These are phyloP conservation scores for Pampusana beccarii DNA, from an alignment of 2,113 vertebrate genomes.

Conservation along the genomic window DNA sequence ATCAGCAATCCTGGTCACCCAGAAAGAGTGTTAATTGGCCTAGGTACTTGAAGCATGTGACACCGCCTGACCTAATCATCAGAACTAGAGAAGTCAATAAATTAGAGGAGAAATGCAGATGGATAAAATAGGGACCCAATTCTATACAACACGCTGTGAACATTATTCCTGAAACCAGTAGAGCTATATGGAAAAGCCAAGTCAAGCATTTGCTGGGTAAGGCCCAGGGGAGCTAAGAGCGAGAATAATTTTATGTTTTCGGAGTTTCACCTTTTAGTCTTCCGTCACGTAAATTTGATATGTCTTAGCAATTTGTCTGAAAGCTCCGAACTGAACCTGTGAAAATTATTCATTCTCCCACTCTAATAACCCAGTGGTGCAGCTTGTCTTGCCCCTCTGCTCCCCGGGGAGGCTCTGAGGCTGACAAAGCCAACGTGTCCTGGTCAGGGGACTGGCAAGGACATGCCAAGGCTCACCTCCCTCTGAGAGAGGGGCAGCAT, in stretches of 20 bases:
- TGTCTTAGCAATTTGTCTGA: slow-evolving; percentile 10
- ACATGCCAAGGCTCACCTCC: background rate
- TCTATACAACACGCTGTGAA: background rate
- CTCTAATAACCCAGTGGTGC: background rate
- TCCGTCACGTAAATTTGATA: background rate
- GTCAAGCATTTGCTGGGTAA: slow-evolving; percentile 12
- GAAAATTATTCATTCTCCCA: slow-evolving; percentile 9
- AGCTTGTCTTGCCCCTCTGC: fast-evolving
- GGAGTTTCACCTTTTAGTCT: slow-evolving; percentile 26
- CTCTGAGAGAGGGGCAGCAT: background rate
- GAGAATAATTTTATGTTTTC: slow-evolving; percentile 1
- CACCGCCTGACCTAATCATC: slow-evolving; percentile 66
- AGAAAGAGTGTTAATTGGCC: slow-evolving; percentile 71
- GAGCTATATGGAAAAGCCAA: background rate
- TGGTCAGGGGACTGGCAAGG: background rate
- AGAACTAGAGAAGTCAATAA: slow-evolving; percentile 55
- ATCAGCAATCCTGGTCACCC: slow-evolving; percentile 55
- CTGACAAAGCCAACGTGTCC: background rate
- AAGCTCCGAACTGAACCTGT: background rate
- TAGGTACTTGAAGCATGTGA: slow-evolving; percentile 53
- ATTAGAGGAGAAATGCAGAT: slow-evolving; percentile 54
- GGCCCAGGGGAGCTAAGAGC: background rate
- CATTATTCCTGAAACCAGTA: background rate
- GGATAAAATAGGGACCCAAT: slow-evolving; percentile 7
- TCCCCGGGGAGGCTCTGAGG: background rate